Conservation (phyloP, 2,113 vertebrate species). For the Sebastes schlegelii region DNA sequence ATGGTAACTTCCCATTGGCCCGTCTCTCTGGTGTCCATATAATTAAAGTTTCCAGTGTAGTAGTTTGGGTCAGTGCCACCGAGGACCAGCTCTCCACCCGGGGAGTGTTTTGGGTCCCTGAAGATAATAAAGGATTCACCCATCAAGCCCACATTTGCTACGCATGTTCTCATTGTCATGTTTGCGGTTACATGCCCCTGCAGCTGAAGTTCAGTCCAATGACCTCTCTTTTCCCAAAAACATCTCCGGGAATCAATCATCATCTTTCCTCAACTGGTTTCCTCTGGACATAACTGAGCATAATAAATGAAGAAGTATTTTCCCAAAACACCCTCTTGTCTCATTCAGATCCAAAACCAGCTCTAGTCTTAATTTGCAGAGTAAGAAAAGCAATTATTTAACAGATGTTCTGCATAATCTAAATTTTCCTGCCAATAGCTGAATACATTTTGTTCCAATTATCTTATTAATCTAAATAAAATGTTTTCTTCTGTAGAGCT, state of each 20-base stretch:
- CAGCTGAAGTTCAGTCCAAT: background rate
- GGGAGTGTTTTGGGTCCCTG: constrained; percentile 87
- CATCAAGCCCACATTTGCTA: background rate
- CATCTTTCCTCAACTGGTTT: background rate
- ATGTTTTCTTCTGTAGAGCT: background rate
- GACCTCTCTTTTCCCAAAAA: background rate
- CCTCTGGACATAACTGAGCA: background rate
- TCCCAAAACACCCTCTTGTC: background rate
- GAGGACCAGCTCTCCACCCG: constrained; percentile 92
- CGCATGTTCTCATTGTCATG: background rate
- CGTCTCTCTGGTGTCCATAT: constrained; percentile 85
- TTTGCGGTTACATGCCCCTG: background rate
- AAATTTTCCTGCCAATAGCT: background rate
- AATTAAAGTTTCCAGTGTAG: constrained; percentile 93
- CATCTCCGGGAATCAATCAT: background rate
- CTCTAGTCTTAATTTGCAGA: no score
- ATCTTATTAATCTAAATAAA: background rate
- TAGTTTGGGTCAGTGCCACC: constrained; percentile 94
- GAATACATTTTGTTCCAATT: background rate
- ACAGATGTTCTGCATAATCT: no score
- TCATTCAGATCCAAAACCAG: background rate
- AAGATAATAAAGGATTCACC: constrained; percentile 20
- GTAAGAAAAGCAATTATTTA: no score
- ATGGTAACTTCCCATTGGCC: constrained; percentile 93
- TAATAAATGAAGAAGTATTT: constrained; percentile 6